Evolutionary conservation across 2,113 vertebrate genomes (phyloP).

Genomic region (Brienomyrus longianalis): DNA sequence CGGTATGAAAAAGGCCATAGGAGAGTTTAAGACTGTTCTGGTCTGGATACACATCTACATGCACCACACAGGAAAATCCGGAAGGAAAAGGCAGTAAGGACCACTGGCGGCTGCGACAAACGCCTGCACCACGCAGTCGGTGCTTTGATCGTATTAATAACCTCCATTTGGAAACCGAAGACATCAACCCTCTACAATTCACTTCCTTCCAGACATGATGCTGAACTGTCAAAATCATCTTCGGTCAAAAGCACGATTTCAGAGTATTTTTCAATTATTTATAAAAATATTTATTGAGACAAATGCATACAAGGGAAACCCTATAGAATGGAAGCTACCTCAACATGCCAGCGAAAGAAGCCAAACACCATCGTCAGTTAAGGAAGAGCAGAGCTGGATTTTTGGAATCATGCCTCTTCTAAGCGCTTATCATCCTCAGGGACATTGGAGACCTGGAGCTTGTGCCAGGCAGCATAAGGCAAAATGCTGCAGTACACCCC

Average conservation of each 20-base stretch:
- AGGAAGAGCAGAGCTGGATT: neutral
- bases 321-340: neutral
- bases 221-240: neutral
- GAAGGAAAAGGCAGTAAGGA: neutral
- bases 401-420: neutral
- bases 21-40: constrained; percentile 19
- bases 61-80: neutral
- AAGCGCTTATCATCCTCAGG: neutral
- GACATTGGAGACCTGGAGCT: neutral
- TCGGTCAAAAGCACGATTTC: neutral
- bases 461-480: neutral
- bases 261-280: neutral
- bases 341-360: neutral
- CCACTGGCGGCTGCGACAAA: neutral
- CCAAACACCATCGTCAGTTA: neutral
- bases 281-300: neutral
- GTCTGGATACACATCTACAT: constrained; percentile 10
- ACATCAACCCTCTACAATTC: neutral
- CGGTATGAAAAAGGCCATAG: constrained; percentile 7
- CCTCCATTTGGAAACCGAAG: neutral
- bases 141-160: neutral
- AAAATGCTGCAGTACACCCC: neutral
- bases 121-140: neutral
- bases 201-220: neutral
- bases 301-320: neutral